Base-by-base conservation (phyloP, 2,888 invertebrate genomes). In the Microplitis manilae region DNA sequence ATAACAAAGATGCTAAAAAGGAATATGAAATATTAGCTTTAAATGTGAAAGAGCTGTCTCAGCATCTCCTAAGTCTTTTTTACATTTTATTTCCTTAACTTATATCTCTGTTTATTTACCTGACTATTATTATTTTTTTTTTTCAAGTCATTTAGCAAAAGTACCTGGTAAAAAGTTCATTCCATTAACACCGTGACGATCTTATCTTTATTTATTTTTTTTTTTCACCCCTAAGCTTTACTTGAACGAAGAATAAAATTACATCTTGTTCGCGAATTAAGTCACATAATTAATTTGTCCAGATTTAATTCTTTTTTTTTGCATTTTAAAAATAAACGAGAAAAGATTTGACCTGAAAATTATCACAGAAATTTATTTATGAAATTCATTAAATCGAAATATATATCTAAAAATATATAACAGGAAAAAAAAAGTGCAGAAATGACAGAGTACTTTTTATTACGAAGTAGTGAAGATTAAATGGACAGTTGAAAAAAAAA, bases 251-350 rank as follows among this genome's bases (percentile, higher is more conserved):
- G 41, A 68, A 50, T 20, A 73, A 75, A 76, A 80, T 76, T 70
- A 77, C 68, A 68, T 69, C 40, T 39, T 40, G 59, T 68, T 62
- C 77, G 76, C 77, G 75, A 78, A 78, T 80, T 80, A 80, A 78
- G 77, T 78, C 30, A 30, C 4, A 20, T 20, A 30, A 30, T 30
- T 30, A 30, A 30, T 30, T 30, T 30, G 30, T 30, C 30, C 30
- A 30, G 30, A 30, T 30, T 30, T 30, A 30, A 30, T 30, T 30
- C 30, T 20, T 30, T 30, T 30, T 30, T 30, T 30, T 30, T 30
- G 30, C 30, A 30, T 30, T 30, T 30, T 30, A 30, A 30, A 30
- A 30, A 30, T 30, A 30, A 30, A 30, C 30, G 30, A 30, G 30
- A 30, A 30, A 30, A 30, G 4, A 4, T 30, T 30, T 30, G 2